phyloP scores from a whole-genome alignment of 2,888 invertebrate species.

The Lasioglossum vierecki region DNA sequence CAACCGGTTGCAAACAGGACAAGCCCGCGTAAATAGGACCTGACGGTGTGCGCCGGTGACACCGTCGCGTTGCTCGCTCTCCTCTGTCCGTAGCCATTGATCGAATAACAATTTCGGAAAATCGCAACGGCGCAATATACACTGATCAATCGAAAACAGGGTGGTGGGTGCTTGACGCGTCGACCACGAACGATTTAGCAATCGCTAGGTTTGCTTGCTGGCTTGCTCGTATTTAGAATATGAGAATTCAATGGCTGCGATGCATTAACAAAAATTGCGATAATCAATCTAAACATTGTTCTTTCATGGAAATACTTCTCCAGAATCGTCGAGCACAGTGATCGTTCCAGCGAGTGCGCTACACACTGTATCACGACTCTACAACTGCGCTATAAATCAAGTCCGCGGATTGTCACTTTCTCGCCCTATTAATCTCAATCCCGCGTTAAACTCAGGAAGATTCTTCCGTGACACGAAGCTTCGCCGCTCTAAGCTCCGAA shows the following conservation, averaged over 20 bases:
- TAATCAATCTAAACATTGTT: not conserved
- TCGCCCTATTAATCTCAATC: conserved; percentile 10
- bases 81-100: not conserved
- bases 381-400: not conserved
- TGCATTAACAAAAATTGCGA: not conserved
- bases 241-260: too few species aligned
- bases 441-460: conserved; percentile 7
- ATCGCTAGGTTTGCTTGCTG: not conserved
- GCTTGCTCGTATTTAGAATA: too few species aligned
- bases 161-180: not conserved
- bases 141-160: not conserved
- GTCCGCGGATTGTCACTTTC: conserved; percentile 1
- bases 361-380: not conserved
- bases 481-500: not conserved
- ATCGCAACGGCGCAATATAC: conserved; percentile 15
- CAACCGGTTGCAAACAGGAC: conserved; percentile 26
- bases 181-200: not conserved
- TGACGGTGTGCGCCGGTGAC: conserved; percentile 28
- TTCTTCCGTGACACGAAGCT: not conserved
- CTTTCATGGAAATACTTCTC: not conserved
- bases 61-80: not conserved
- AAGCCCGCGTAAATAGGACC: conserved; percentile 41
- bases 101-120: conserved; percentile 23
- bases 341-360: not conserved
- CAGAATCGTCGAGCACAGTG: not conserved